phyloP scores from a whole-genome alignment of 2,113 vertebrate species.

The Paralichthys olivaceus region DNA sequence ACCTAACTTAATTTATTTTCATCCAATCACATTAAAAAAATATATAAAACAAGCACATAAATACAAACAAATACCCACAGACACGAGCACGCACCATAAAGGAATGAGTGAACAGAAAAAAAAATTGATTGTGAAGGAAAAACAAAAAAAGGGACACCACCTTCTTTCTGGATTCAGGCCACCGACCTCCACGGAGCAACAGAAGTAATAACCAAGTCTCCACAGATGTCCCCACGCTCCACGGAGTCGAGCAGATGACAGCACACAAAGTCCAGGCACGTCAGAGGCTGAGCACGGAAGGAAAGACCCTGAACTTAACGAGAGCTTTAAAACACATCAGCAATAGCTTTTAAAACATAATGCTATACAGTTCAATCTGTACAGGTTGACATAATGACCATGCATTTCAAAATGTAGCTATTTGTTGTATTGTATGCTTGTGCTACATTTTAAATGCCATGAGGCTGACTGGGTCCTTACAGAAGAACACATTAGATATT shows the following conservation, averaged over 20 bases:
- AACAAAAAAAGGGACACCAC: too few species aligned
- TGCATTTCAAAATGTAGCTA: background rate
- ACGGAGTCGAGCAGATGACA: background rate
- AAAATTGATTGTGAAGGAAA: too few species aligned
- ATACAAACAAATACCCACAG: background rate
- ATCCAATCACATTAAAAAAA: too few species aligned
- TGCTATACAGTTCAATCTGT: background rate
- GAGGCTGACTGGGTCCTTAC: background rate
- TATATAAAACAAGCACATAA: background rate
- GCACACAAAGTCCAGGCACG: background rate
- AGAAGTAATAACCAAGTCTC: background rate
- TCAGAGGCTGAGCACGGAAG: background rate
- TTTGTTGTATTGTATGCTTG: background rate
- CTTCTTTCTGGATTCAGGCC: background rate
- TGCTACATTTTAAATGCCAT: background rate
- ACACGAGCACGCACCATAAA: background rate
- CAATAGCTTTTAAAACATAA: background rate
- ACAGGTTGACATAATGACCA: background rate
- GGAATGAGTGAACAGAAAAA: background rate
- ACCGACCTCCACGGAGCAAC: background rate
- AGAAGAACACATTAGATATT: background rate
- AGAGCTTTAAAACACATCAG: background rate
- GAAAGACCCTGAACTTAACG: background rate
- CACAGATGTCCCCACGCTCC: background rate
- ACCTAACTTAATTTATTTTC: too few species aligned